Base-by-base conservation (phyloP, 2,888 invertebrate genomes). In the Acanthoscelides obtectus region DNA sequence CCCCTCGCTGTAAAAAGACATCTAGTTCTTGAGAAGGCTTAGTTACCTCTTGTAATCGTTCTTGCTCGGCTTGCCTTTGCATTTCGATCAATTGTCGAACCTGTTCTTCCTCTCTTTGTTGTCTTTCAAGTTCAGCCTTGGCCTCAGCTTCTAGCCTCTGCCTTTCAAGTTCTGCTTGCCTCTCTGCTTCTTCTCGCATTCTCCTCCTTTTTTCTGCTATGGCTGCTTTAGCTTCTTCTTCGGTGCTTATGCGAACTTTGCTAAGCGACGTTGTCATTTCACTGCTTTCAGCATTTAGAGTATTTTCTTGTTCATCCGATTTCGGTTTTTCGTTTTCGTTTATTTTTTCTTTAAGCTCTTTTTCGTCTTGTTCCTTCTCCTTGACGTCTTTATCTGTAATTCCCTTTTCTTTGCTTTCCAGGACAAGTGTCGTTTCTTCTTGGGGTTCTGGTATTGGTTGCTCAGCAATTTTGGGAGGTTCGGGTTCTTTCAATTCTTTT, bases 181-280 rank as follows among this genome's bases (percentile, higher is more conserved):
- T 86, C 87, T 98, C 97, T 17, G 96, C 94, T 84, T 97, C 96
- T 86, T 97, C 97, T 20, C 97, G 86, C 17, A 96, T 97, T 73
- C 95, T 87, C 72, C 96, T 89, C 77, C 97, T 88, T 74, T 95
- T 89, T 87, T 97, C 97, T 0, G 97, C 97, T 72, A 98, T 87
- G 71, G 96, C 97, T 20, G 96, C 96, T 86, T 97, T 97, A 8
- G 97, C 97, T 84, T 97, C 92, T 84, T 95, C 96, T 86, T 96
- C 96, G 1, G 96, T 96, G 12, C 93, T 94, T 77, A 96, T 95
- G 77, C 91, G 88, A 27, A 87, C 87, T 83, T 90, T 91, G 73
- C 89, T 90, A 88, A 92, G 90, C 63, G 92, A 92, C 68, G 92
- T 89, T 77, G 87, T 82, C 85, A 86, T 85, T 77, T 84, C 84